Base-by-base conservation (phyloP, 2,797 vertebrate genomes). In the Pristis pectinata region DNA sequence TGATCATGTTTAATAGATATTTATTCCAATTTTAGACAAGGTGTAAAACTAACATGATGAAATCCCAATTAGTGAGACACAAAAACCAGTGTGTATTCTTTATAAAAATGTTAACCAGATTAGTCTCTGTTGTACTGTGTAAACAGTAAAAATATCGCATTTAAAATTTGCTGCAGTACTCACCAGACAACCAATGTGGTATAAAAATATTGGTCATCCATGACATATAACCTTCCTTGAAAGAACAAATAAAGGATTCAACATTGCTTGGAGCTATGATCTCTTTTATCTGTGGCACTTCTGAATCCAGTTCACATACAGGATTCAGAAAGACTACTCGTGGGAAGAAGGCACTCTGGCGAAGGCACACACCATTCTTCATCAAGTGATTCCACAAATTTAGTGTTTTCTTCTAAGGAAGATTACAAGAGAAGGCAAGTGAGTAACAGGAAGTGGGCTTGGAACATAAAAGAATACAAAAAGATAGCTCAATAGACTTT, bases 141-240 rank as follows among this genome's bases (percentile, higher is more conserved):
- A 61, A 1, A 37, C 17, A 64, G 67, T 44, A 67, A 56, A 82
- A 94, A 41, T 37, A 94, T 77, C 15, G 74, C 13, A 67, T 44
- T 24, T 77, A 13, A 22, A 49, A 94, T 67, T 13, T 85, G n/a
- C n/a, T 67, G 41, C 83, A 49, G 67, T 94, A 95, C 96, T 96
- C 95, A 98, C 97, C 97, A 53, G 97, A 97, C 87, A 98, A 95
- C 97, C 97, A 97, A 56, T 97, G 97, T 2, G 97, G 97, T 2
- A 96, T 97, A 89, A 98, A 59, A 0, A 97, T 96, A 30, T 97
- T 97, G 22, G 96, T 96, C 19, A 98, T 96, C 97, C 97, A 97
- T 95, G 96, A 95, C 95, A 96, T 15, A 91, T 97, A 97, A 56
- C 97, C 95, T 94, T 97, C 97, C 77, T 95, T 96, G 95, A 98